Conservation (phyloP, 2,113 vertebrate genomes). For the Phaethornis superciliosus region DNA sequence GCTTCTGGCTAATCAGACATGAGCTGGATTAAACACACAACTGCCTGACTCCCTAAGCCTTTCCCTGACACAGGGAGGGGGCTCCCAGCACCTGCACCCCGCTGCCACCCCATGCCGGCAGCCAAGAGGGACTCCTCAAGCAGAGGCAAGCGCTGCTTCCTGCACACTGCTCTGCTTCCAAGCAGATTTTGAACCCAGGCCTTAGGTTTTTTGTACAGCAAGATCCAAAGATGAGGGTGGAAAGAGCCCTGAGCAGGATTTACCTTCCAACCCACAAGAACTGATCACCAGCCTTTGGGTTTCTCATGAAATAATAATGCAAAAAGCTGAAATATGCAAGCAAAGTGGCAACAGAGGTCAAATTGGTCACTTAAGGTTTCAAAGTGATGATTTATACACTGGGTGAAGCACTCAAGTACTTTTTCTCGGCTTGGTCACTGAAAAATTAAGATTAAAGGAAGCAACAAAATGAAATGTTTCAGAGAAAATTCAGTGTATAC, state of each 20-base stretch:
- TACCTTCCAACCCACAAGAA: neutral
- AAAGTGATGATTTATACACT: constrained; percentile 2
- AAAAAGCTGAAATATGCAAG: neutral
- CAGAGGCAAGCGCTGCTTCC: neutral
- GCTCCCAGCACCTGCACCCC: neutral
- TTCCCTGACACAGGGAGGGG: neutral
- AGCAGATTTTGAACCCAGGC: neutral
- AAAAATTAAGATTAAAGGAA: constrained; percentile 29
- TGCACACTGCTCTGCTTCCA: neutral
- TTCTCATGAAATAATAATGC: neutral
- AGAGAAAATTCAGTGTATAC: neutral
- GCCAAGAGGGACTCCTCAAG: neutral
- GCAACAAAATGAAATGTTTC: neutral
- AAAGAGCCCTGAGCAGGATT: neutral
- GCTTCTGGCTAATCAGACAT: neutral
- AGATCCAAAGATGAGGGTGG: neutral
- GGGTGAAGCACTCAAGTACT: neutral
- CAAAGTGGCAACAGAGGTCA: neutral
- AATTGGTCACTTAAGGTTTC: neutral
- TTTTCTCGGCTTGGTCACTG: neutral
- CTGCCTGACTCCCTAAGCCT: neutral
- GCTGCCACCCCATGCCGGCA: neutral
- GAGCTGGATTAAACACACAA: neutral
- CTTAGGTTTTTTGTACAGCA: neutral
- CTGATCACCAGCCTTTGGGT: neutral